Evolutionary conservation across 2,888 invertebrate species (phyloP).

Genomic region (Ariolimax columbianus): DNA sequence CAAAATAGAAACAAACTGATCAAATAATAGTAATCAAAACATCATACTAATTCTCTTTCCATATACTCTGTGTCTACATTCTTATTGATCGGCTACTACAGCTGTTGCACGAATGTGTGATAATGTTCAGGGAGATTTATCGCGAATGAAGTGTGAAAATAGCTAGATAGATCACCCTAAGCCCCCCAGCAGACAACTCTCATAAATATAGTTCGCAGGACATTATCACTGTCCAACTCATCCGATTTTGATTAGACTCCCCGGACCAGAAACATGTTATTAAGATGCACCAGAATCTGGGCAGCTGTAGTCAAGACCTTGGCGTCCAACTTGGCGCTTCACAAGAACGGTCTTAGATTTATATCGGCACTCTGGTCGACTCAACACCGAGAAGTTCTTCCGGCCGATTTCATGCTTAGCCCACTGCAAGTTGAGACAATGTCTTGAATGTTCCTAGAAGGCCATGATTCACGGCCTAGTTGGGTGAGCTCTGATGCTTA

Average conservation of each 20-base stretch:
- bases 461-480: constrained; percentile 21
- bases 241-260: constrained; percentile 28
- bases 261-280: constrained; percentile 35
- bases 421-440: constrained; percentile 18
- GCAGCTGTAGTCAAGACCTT: neutral
- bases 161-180: neutral
- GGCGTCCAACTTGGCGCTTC: neutral
- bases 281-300: constrained; percentile 35
- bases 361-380: constrained; percentile 20
- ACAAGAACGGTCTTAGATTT: constrained; percentile 4
- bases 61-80: no score
- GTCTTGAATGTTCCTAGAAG: neutral
- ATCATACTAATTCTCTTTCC: no score
- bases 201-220: constrained; percentile 9
- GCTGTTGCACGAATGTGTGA: no score
- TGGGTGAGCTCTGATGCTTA: neutral
- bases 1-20: no score
- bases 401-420: constrained; percentile 29
- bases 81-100: no score
- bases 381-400: constrained; percentile 25
- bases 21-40: no score
- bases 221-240: constrained; percentile 13
- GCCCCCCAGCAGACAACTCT: neutral
- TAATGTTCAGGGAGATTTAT: neutral
- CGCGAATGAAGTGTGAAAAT: constrained; percentile 16